Evolutionary conservation across 2,113 vertebrate species (phyloP).

Genomic region (Dascyllus trimaculatus): DNA sequence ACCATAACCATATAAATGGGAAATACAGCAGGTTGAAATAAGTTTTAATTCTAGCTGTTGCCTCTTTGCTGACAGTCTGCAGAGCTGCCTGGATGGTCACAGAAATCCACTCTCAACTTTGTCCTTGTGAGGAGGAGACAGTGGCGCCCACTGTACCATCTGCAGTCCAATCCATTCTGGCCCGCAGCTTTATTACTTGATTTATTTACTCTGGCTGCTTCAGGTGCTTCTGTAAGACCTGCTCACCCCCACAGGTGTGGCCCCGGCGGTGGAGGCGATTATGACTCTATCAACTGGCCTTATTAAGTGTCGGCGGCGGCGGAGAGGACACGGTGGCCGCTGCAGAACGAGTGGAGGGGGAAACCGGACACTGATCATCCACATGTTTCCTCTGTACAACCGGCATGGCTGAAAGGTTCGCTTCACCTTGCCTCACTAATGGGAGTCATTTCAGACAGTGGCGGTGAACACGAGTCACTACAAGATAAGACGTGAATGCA

Average conservation of each 20-base stretch:
- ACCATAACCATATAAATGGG: too few species aligned
- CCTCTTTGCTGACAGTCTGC: background rate
- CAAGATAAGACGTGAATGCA: constrained; percentile 26
- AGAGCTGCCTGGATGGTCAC: background rate
- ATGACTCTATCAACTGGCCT: constrained; percentile 47
- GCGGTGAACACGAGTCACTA: background rate
- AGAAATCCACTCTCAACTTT: constrained; percentile 13
- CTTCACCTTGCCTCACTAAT: constrained; percentile 44
- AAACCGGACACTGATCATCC: too few species aligned
- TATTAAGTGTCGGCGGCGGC: constrained; percentile 50
- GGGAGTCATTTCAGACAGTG: constrained; percentile 23
- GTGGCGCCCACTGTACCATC: constrained; percentile 9
- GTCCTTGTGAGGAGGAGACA: constrained; percentile 40
- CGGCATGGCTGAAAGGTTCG: constrained; percentile 10
- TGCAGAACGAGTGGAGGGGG: background rate
- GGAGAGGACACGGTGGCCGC: background rate
- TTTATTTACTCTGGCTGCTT: constrained; percentile 52
- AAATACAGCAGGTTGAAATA: too few species aligned
- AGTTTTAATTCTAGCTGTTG: too few species aligned
- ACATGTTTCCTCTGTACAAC: constrained; percentile 3
- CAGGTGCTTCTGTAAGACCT: constrained; percentile 38
- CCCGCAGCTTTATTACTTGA: constrained; percentile 49
- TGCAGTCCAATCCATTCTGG: constrained; percentile 14
- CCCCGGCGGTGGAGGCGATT: constrained; percentile 24
- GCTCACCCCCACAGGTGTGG: constrained; percentile 35